Evolutionary conservation across 2,888 invertebrate species (phyloP).

Genomic region (Linyphia triangularis): DNA sequence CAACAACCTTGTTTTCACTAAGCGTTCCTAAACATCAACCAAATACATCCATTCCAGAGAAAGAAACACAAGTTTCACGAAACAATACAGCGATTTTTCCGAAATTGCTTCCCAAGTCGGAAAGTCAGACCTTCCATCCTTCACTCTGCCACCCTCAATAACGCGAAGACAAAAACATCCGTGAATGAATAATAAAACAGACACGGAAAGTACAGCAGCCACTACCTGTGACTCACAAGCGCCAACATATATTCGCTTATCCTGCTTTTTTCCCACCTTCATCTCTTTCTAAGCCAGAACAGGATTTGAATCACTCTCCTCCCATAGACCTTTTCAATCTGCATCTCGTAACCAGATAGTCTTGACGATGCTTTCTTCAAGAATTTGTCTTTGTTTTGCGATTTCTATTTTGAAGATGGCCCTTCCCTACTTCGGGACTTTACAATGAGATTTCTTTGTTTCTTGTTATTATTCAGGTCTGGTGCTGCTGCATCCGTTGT

Average conservation of each 20-base stretch:
- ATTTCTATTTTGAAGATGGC: too few relatives aligned
- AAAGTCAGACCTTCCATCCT: not conserved
- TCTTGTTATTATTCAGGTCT: too few relatives aligned
- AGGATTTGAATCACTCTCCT: conserved; percentile 32
- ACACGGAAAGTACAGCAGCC: not conserved
- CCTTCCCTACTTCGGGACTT: too few relatives aligned
- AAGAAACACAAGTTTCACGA: too few relatives aligned
- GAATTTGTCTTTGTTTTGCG: too few relatives aligned
- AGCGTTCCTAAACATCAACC: too few relatives aligned
- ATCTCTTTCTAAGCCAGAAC: not conserved
- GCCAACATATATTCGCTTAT: conserved; percentile 8
- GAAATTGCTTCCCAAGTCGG: not conserved
- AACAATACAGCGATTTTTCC: too few relatives aligned
- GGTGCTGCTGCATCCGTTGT: too few relatives aligned
- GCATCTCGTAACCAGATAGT: conserved; percentile 38
- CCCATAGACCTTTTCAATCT: conserved; percentile 56
- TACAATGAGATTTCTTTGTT: too few relatives aligned
- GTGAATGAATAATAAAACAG: conserved; percentile 56
- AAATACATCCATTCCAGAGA: too few relatives aligned
- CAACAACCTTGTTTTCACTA: too few relatives aligned
- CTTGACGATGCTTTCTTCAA: not conserved
- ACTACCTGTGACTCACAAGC: not conserved
- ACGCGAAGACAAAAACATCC: conserved; percentile 22
- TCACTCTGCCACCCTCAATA: conserved; percentile 1
- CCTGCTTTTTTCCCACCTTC: conserved; percentile 7